A percentile compares a stretch with the other conserved stretches of the same genome.
phyloP scores from a whole-genome alignment of 2,113 vertebrate species.

The Lepisosteus osseus region DNA sequence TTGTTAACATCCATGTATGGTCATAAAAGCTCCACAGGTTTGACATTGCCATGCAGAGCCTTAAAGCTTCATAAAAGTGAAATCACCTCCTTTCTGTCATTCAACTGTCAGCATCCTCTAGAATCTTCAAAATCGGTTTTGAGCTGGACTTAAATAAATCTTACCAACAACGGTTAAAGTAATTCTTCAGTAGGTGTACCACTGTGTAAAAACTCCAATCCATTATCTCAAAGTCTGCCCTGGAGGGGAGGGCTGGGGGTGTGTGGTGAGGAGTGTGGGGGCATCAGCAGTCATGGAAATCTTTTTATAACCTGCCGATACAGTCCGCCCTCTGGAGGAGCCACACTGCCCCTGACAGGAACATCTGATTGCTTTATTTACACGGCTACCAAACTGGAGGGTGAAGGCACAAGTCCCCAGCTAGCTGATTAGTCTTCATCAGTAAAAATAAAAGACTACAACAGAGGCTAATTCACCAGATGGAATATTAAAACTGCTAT shows the following conservation, averaged over 20 bases:
- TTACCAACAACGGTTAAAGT: constrained; percentile 26
- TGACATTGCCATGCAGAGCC: neutral
- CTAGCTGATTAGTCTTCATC: neutral
- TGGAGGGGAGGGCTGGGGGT: constrained; percentile 11
- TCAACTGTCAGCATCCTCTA: constrained; percentile 22
- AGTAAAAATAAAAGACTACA: neutral
- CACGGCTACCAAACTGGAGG: neutral
- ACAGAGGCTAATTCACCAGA: neutral
- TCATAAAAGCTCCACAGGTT: neutral
- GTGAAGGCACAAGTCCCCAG: neutral
- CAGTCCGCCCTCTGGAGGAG: neutral
- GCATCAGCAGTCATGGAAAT: constrained; percentile 14
- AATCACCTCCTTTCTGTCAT: constrained; percentile 19
- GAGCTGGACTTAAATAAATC: constrained; percentile 36
- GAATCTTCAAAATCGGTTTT: constrained; percentile 11
- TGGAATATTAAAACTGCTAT: neutral
- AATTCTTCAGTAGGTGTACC: constrained; percentile 37
- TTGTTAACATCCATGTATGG: no score
- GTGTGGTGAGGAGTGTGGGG: neutral
- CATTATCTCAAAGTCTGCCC: constrained; percentile 34
- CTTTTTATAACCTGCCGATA: constrained; percentile 1
- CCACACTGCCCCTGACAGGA: neutral
- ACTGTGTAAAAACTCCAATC: constrained; percentile 39
- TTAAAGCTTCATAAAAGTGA: constrained; percentile 4
- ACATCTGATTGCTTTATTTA: constrained; percentile 5